phyloP scores from a whole-genome alignment of 2,888 invertebrate genomes.

The Prosopocoilus inquinatus region DNA sequence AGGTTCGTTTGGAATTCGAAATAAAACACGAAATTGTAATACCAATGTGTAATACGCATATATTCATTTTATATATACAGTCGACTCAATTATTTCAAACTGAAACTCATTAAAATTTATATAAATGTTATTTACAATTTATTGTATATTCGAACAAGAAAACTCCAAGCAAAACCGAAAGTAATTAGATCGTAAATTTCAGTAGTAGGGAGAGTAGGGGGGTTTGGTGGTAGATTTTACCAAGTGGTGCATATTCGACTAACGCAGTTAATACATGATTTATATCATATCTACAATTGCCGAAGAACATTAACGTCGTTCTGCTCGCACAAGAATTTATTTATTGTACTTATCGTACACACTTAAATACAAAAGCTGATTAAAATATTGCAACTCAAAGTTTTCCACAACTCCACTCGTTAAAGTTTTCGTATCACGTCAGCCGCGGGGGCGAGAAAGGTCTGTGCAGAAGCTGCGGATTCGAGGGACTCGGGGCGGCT shows the following conservation, averaged over 20 bases:
- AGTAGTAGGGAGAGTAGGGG: not conserved
- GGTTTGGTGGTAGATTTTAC: too few species aligned
- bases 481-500: conserved; percentile 44
- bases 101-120: conserved; percentile 16
- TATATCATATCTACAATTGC: conserved; percentile 28
- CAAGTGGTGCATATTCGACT: too few species aligned
- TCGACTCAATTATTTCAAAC: conserved; percentile 13
- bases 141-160: not conserved
- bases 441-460: conserved; percentile 50
- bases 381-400: conserved; percentile 16
- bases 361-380: conserved; percentile 7
- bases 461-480: conserved; percentile 44
- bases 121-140: conserved; percentile 14
- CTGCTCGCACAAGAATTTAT: conserved; percentile 2
- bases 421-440: conserved; percentile 46
- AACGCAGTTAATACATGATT: conserved; percentile 14
- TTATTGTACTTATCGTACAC: not conserved
- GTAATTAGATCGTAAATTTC: conserved; percentile 3
- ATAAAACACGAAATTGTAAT: conserved; percentile 16
- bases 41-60: conserved; percentile 25
- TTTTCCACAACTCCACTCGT: conserved; percentile 13
- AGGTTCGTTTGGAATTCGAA: not conserved
- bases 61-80: conserved; percentile 16
- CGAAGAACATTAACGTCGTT: conserved; percentile 21
- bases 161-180: not conserved